Evolutionary conservation across 2,113 vertebrate genomes (phyloP).

Genomic region (Mormoops blainvillei): DNA sequence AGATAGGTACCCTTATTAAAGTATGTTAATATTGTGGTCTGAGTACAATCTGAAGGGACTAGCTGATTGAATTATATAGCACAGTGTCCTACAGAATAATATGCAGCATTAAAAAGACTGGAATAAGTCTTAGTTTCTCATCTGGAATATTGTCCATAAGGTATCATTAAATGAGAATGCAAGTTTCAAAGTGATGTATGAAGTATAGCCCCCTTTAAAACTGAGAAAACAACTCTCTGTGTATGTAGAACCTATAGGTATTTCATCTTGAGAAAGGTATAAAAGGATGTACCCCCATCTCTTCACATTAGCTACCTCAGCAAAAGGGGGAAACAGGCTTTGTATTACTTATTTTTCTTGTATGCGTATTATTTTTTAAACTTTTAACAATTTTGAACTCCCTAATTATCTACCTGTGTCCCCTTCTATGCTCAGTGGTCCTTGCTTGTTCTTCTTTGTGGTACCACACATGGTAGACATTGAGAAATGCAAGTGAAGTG

Average conservation of each 20-base stretch:
- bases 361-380: neutral
- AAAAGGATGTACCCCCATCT: neutral
- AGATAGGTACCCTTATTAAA: neutral
- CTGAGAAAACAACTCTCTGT: neutral
- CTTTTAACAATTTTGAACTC: neutral
- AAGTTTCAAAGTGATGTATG: neutral
- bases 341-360: neutral
- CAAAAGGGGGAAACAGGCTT: accelerated
- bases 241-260: neutral
- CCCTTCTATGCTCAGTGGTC: neutral
- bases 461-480: neutral
- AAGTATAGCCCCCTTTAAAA: neutral
- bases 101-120: neutral
- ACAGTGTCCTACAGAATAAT: neutral
- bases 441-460: neutral
- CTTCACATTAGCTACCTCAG: neutral
- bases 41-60: neutral
- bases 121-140: neutral
- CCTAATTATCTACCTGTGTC: neutral
- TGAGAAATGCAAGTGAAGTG: neutral
- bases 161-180: neutral
- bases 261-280: neutral
- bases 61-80: neutral
- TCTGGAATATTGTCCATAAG: neutral
- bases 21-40: neutral